A percentile compares a stretch with the other conserved stretches of the same genome.
phyloP scores from a whole-genome alignment of 2,797 vertebrate species.

The Halcyon badia region DNA sequence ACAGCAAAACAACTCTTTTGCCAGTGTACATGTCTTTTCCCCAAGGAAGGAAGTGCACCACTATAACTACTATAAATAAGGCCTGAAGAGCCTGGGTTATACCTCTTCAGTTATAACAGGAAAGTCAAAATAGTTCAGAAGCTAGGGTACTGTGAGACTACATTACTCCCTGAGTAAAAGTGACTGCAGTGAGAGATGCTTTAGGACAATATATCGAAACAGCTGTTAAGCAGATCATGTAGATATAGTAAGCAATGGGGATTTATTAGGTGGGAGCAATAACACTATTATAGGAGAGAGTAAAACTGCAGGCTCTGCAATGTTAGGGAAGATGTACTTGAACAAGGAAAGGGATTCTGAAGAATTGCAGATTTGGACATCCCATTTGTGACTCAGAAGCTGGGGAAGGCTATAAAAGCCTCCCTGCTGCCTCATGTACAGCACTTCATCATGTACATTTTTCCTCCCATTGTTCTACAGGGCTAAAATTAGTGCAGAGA shows the following conservation, averaged over 20 bases:
- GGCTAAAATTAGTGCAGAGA: slow-evolving; percentile 28
- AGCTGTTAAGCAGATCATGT: background rate
- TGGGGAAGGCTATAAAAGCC: background rate
- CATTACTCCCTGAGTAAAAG: background rate
- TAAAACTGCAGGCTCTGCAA: background rate
- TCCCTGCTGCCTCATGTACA: background rate
- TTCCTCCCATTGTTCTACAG: slow-evolving; percentile 47
- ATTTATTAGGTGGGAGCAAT: background rate
- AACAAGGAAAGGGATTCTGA: background rate
- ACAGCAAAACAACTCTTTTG: background rate
- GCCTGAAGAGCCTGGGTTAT: background rate
- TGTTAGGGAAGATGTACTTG: background rate
- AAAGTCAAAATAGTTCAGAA: background rate
- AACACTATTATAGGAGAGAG: background rate
- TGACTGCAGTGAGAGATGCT: background rate
- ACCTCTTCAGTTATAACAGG: background rate
- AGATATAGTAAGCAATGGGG: background rate
- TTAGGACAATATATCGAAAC: fast-evolving
- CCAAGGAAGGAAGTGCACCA: background rate
- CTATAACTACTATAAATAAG: background rate
- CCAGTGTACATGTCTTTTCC: background rate
- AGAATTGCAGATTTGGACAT: background rate
- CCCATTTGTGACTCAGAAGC: background rate
- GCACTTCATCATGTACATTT: background rate
- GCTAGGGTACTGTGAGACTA: background rate